Conservation (phyloP, 1,140 invertebrate genomes). For the Sarcophaga bullata region DNA sequence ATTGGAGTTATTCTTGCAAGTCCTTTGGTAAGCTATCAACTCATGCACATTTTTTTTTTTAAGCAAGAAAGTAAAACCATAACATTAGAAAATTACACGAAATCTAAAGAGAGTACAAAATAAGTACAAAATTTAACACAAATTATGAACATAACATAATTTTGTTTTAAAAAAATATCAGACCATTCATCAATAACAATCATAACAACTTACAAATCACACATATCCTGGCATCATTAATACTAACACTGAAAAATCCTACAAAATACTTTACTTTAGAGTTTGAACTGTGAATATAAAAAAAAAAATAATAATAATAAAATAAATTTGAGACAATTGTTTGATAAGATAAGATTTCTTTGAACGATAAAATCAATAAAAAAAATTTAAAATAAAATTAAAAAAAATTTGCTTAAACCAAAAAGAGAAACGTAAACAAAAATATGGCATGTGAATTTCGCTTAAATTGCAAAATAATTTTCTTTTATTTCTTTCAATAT, state of each 20-base stretch:
- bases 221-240: too few species aligned
- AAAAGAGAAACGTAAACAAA: constrained; percentile 15
- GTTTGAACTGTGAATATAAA: too few species aligned
- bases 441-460: constrained; percentile 40
- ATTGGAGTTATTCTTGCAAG: constrained; percentile 93
- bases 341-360: too few species aligned
- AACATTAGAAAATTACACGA: constrained; percentile 22
- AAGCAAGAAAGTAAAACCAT: constrained; percentile 26
- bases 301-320: too few species aligned
- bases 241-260: too few species aligned
- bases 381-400: neutral
- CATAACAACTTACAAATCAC: too few species aligned
- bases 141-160: neutral
- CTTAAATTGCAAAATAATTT: constrained; percentile 36
- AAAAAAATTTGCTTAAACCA: constrained; percentile 39
- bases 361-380: too few species aligned
- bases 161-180: neutral
- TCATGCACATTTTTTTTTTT: constrained; percentile 51
- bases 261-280: too few species aligned
- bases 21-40: constrained; percentile 86
- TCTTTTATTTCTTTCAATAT: constrained; percentile 20
- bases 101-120: neutral
- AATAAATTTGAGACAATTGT: too few species aligned
- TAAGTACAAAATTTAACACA: neutral
- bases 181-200: constrained; percentile 42